Conservation (phyloP, 2,113 vertebrate species). For the Anolis sagrei region DNA sequence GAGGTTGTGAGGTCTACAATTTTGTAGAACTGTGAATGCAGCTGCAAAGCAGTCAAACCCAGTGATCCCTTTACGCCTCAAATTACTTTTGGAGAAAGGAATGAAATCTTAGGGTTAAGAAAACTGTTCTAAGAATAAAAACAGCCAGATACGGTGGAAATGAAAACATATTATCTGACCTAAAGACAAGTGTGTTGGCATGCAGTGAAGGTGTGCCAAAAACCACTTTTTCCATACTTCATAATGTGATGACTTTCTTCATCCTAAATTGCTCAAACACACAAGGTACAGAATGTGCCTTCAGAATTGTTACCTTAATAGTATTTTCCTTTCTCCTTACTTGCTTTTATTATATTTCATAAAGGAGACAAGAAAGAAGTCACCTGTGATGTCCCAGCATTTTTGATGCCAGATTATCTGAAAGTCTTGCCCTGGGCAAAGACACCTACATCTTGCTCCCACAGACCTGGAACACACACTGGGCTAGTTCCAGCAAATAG, state of each 20-base stretch:
- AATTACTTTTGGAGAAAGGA: background rate
- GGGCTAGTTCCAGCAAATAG: background rate
- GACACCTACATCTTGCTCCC: background rate
- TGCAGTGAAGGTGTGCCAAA: background rate
- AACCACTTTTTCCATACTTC: background rate
- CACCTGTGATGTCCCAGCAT: background rate
- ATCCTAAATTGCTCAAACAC: background rate
- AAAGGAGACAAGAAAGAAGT: background rate
- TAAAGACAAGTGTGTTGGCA: too few relatives aligned
- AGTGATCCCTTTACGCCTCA: background rate
- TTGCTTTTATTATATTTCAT: background rate
- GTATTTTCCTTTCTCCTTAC: too few relatives aligned
- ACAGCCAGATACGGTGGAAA: background rate
- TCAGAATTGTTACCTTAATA: too few relatives aligned
- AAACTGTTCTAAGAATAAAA: background rate
- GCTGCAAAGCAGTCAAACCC: background rate
- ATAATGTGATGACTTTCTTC: background rate
- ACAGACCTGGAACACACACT: conserved; percentile 2
- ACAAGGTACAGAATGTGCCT: too few relatives aligned
- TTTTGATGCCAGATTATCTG: background rate
- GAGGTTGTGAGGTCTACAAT: too few relatives aligned
- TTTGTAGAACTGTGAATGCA: background rate
- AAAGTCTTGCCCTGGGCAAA: background rate
- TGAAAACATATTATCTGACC: too few relatives aligned
- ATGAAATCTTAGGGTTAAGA: background rate